Conservation (phyloP, 2,113 vertebrate genomes). For the Meleagris gallopavo region DNA sequence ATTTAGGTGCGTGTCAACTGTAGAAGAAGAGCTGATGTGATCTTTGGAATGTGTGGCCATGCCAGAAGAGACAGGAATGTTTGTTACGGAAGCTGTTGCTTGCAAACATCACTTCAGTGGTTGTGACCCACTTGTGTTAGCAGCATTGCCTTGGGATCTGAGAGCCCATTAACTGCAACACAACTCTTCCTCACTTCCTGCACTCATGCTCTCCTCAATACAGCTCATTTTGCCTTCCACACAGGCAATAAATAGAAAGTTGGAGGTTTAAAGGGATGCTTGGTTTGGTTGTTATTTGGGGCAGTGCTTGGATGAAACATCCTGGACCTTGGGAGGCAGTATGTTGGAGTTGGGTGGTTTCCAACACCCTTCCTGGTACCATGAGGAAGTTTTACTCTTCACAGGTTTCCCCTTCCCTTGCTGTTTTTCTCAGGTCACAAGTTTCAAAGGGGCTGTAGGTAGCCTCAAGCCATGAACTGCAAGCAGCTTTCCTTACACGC, state of each 20-base stretch:
- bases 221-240: not conserved
- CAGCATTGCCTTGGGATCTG: not conserved
- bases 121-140: not conserved
- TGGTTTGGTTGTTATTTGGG: not conserved
- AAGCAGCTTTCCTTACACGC: not conserved
- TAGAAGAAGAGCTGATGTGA: not conserved
- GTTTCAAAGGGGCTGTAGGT: not conserved
- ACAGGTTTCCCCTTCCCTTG: not conserved
- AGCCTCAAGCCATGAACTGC: not conserved
- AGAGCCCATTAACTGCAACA: not conserved
- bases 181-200: not conserved
- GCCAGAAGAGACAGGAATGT: not conserved
- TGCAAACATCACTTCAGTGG: not conserved
- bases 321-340: not conserved
- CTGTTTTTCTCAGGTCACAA: not conserved
- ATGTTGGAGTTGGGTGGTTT: not conserved
- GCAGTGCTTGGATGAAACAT: not conserved
- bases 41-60: not conserved
- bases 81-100: not conserved
- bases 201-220: not conserved
- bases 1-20: not conserved
- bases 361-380: not conserved
- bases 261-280: not conserved
- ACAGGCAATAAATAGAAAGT: not conserved
- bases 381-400: not conserved